Percentiles rank a stretch among this genome's conserved stretches.
These are phyloP conservation scores for Penaeus indicus DNA, from an alignment of 1,140 invertebrate genomes.

Conservation along the genomic window DNA sequence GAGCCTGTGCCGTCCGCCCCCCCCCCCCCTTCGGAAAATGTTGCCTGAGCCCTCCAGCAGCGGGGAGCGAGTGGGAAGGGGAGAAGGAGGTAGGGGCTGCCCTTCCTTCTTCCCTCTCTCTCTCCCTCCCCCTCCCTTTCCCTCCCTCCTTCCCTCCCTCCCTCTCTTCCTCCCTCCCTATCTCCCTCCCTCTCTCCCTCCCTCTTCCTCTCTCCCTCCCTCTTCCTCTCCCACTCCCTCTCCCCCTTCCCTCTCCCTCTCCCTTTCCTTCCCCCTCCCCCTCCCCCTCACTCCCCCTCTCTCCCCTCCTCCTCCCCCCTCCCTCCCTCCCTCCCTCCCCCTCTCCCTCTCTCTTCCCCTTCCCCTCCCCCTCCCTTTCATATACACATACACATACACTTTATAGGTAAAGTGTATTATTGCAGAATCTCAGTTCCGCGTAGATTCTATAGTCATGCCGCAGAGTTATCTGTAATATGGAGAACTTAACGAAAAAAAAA, in stretches of 20 bases:
- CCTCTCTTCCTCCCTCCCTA: not conserved
- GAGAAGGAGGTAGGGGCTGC: too few relatives aligned
- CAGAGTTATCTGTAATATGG: too few relatives aligned
- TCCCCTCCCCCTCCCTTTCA: slow-evolving; percentile 2
- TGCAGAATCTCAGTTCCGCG: too few relatives aligned
- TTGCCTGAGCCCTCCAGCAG: too few relatives aligned
- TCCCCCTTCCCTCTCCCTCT: not conserved
- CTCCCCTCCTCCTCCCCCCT: slow-evolving; percentile 29
- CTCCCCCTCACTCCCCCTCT: slow-evolving; percentile 26
- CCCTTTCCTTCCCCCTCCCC: slow-evolving; percentile 21
- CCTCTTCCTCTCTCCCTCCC: not conserved
- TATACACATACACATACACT: not conserved
- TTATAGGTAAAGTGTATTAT: not conserved
- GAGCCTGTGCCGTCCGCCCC: too few relatives aligned
- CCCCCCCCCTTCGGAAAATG: too few relatives aligned
- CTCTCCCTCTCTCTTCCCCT: slow-evolving; percentile 5
- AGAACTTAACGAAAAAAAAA: too few relatives aligned
- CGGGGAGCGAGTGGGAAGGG: too few relatives aligned
- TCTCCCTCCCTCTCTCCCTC: not conserved
- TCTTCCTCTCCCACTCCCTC: not conserved
- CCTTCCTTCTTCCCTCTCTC: too few relatives aligned
- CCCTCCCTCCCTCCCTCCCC: not conserved
- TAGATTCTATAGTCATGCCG: too few relatives aligned
- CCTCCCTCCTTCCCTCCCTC: not conserved
- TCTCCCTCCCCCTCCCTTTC: not conserved